Evolutionary conservation across 1,140 invertebrate genomes (phyloP), one percentile per base, ranked within the genome.

Genomic region (Calephelis virginiensis): DNA sequence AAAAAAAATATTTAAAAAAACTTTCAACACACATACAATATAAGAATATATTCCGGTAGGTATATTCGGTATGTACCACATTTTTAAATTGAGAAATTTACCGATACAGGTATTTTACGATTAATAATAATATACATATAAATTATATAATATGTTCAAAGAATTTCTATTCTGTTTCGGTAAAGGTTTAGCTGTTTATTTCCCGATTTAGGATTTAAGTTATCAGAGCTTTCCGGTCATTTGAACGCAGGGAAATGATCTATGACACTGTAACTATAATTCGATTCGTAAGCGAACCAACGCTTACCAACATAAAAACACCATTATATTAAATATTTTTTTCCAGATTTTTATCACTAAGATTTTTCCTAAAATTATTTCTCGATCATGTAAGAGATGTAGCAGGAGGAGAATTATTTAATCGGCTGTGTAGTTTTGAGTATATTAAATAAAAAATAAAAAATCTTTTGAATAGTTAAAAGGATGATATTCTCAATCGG

Each of bases 191-290:
- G 59, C 47, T 50, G 43, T 62, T 62, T 62, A 61, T 53, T 45
- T 46, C 59, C 64, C 67, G 68, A 71, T 73, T 77, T 75, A 77
- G 71, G 72, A 74, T 66, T 81, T 75, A 77, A 82, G 74, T 84
- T 86, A 86, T 86, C 83, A 66, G 70, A 64, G 70, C 76, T 83
- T 84, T 84, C 79, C 79, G 80, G 82, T 80, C 83, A 82, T 83
- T 86, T 81, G 74, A 76, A 76, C 78, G 63, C 66, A 71, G 71
- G 72, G 72, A 70, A 70, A 76, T 72, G 64, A 75, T 64, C 48
- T 64, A 78, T 74, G 73, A 71, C 71, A 73, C 71, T 70, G 70
- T 74, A 76, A 80, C 68, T 78, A 75, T 75, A 61, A 72, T 64
- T 56, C 50, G 10, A 11, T 50, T 53, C 50, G n/a, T n/a, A n/a